Percentiles rank a stretch among this genome's conserved stretches.
Evolutionary conservation across 2,888 invertebrate species (phyloP).

Genomic region (Malthinus flaveolus): DNA sequence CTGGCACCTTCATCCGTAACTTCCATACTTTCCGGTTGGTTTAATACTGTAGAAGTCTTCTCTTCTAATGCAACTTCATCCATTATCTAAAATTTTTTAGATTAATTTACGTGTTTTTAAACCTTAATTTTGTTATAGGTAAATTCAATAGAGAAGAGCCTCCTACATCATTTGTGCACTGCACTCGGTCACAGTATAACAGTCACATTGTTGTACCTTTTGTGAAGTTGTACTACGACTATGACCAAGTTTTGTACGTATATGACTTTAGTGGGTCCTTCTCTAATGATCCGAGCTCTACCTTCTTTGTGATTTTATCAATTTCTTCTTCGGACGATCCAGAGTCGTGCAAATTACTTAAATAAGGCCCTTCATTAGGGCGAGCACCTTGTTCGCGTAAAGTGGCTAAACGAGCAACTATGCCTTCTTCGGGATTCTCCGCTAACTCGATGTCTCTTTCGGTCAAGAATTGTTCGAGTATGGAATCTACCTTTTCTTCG

Average conservation of each 20-base stretch:
- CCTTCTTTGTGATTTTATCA: constrained; percentile 52
- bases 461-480: constrained; percentile 60
- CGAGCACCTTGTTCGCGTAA: constrained; percentile 56
- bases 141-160: too few species aligned
- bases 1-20: constrained; percentile 16
- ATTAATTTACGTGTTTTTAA: background rate
- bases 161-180: too few species aligned
- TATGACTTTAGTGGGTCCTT: too few species aligned
- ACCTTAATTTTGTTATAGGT: background rate
- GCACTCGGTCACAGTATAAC: too few species aligned
- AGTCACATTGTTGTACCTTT: too few species aligned
- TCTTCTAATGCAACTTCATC: constrained; percentile 58
- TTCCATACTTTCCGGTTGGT: constrained; percentile 15
- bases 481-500: constrained; percentile 71
- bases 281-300: constrained; percentile 29
- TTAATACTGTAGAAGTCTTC: constrained; percentile 40
- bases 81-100: constrained; percentile 47
- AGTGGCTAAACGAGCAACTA: constrained; percentile 59
- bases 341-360: constrained; percentile 49
- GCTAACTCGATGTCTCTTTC: constrained; percentile 56
- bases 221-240: background rate
- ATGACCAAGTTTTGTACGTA: too few species aligned
- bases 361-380: constrained; percentile 48
- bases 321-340: constrained; percentile 50
- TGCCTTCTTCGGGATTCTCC: constrained; percentile 57